These are phyloP conservation scores for Meriones unguiculatus DNA, from an alignment of 2,113 vertebrate species.

Conservation along the genomic window DNA sequence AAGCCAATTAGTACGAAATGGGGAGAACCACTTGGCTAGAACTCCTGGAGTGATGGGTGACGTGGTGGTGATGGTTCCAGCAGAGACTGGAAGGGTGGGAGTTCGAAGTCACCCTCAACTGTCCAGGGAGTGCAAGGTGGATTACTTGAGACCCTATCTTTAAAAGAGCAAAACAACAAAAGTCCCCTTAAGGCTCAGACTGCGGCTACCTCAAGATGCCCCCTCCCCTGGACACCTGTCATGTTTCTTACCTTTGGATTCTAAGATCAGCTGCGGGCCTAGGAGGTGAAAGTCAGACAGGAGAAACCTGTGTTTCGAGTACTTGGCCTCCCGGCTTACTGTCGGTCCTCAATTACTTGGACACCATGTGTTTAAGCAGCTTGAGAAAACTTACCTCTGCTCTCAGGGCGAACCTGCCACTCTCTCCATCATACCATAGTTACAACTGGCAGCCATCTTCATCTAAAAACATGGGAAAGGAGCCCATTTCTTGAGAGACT, in stretches of 20 bases:
- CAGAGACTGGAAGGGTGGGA: neutral
- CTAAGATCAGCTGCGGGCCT: neutral
- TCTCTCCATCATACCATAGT: neutral
- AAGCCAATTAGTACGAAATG: constrained; percentile 1
- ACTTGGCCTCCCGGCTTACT: neutral
- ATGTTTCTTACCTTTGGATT: neutral
- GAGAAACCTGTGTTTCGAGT: constrained; percentile 1
- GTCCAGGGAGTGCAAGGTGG: neutral
- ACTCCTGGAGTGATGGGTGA: neutral
- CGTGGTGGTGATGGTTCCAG: no score
- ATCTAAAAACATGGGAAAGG: neutral
- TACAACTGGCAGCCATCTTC: neutral
- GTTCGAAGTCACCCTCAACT: neutral
- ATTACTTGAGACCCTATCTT: neutral
- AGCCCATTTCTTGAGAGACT: neutral
- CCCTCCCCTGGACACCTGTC: neutral
- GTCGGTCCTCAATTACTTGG: neutral
- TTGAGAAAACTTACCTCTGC: constrained; percentile 5
- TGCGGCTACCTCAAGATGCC: neutral
- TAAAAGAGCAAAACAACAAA: neutral
- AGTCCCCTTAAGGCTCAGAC: neutral
- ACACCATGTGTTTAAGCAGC: neutral
- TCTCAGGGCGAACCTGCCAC: neutral
- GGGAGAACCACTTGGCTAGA: neutral
- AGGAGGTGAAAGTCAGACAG: neutral